phyloP scores from a whole-genome alignment of 64 coral and sea anemone genomes.

The Porites australiensis region DNA sequence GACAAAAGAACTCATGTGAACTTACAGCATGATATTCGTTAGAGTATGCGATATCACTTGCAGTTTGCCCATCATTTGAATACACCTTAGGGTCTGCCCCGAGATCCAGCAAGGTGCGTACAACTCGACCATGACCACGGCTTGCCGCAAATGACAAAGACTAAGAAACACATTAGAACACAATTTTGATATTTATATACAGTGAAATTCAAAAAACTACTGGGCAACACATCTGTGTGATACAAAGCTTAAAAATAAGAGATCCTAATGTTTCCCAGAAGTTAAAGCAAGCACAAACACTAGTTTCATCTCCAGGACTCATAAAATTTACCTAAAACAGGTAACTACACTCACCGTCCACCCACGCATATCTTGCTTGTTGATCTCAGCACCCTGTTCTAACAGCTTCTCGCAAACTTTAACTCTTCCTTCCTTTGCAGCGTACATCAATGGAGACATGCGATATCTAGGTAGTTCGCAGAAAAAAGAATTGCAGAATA shows the following conservation, averaged over 20 bases:
- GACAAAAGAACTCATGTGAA: neutral
- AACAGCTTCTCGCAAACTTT: slow-evolving; percentile 81
- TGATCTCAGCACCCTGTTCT: slow-evolving; percentile 79
- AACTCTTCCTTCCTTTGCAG: slow-evolving; percentile 81
- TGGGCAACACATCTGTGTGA: too few species aligned
- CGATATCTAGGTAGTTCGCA: slow-evolving; percentile 61
- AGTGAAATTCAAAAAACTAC: too few species aligned
- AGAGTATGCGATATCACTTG: slow-evolving; percentile 93
- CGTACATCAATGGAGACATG: slow-evolving; percentile 98
- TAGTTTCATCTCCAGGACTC: too few species aligned
- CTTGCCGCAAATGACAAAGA: slow-evolving; percentile 85
- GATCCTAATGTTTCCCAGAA: too few species aligned
- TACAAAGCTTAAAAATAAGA: too few species aligned
- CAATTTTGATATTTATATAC: too few species aligned
- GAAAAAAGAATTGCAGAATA: neutral
- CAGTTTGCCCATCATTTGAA: slow-evolving; percentile 86
- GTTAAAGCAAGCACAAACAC: too few species aligned
- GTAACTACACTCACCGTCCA: slow-evolving; percentile 79
- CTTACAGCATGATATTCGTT: slow-evolving; percentile 83
- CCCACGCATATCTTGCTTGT: slow-evolving; percentile 89
- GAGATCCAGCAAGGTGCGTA: slow-evolving; percentile 80
- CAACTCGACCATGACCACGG: slow-evolving; percentile 90
- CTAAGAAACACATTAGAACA: slow-evolving; percentile 19
- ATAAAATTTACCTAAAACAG: neutral
- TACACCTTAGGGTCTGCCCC: slow-evolving; percentile 84